These are phyloP conservation scores for Leuciscus idus DNA, from an alignment of 2,113 vertebrate genomes.

Conservation along the genomic window DNA sequence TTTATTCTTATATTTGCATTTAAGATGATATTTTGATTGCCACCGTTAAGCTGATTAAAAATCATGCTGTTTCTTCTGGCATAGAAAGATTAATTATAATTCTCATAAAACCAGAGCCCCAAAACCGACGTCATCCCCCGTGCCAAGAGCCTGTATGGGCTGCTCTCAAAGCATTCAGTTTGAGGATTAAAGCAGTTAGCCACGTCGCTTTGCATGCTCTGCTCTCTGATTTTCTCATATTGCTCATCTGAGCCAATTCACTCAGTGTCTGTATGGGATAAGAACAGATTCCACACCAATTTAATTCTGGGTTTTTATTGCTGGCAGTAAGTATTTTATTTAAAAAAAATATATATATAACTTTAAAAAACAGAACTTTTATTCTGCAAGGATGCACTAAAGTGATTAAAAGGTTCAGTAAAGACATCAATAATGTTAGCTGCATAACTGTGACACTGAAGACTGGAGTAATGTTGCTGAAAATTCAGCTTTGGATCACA, in stretches of 20 bases:
- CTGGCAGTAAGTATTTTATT: background rate
- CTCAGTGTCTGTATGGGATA: conserved; percentile 20
- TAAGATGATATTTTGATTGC: conserved; percentile 2
- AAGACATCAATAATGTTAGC: too few relatives aligned
- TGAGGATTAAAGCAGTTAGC: conserved; percentile 36
- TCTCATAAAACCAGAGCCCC: background rate
- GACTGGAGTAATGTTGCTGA: background rate
- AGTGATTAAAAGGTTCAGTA: too few relatives aligned
- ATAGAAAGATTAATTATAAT: conserved; percentile 7
- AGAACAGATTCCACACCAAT: background rate
- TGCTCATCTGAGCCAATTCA: conserved; percentile 18
- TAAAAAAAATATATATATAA: too few relatives aligned
- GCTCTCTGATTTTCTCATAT: conserved; percentile 1
- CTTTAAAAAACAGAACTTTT: background rate
- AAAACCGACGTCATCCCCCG: background rate
- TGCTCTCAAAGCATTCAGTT: conserved; percentile 29
- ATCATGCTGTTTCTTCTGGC: conserved; percentile 16
- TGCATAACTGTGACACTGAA: background rate
- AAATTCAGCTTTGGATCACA: background rate
- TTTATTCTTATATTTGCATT: conserved; percentile 23
- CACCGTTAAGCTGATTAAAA: conserved; percentile 28
- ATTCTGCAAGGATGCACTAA: too few relatives aligned
- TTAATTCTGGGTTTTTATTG: background rate
- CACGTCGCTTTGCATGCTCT: background rate
- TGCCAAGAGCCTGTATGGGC: conserved; percentile 7